Evolutionary conservation across 2,888 invertebrate species (phyloP).

Genomic region (Ischnus inquisitorius): DNA sequence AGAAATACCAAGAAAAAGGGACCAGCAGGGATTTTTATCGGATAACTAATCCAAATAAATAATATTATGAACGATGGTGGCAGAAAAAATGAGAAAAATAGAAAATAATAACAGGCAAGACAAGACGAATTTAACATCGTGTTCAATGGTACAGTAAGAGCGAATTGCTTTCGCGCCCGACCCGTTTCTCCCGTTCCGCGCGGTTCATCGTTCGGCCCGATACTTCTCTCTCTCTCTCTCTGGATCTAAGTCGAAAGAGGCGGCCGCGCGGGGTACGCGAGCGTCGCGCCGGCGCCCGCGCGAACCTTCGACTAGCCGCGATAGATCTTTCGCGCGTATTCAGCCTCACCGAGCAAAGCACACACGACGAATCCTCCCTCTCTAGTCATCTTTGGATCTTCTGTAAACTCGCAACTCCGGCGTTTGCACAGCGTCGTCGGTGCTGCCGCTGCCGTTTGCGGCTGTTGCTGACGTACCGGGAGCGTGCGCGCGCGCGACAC

Average conservation of each 20-base stretch:
- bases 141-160: neutral
- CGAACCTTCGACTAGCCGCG: slow-evolving; percentile 29
- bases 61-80: neutral
- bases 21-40: neutral
- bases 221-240: too few relatives aligned
- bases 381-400: slow-evolving; percentile 18
- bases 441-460: slow-evolving; percentile 31
- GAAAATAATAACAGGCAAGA: neutral
- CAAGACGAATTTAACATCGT: slow-evolving; percentile 28
- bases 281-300: slow-evolving; percentile 57
- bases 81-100: neutral
- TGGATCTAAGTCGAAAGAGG: slow-evolving; percentile 9
- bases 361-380: slow-evolving; percentile 34
- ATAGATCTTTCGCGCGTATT: slow-evolving; percentile 60
- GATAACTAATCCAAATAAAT: neutral
- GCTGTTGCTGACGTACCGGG: slow-evolving; percentile 32
- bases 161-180: slow-evolving; percentile 32
- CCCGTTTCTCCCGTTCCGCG: slow-evolving; percentile 51
- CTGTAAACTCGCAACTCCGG: neutral
- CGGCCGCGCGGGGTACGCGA: slow-evolving; percentile 37
- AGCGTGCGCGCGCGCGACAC: slow-evolving; percentile 38
- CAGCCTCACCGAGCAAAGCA: slow-evolving; percentile 39
- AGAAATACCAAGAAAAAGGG: too few relatives aligned
- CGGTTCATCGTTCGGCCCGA: slow-evolving; percentile 36
- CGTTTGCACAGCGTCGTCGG: neutral